A percentile compares a stretch with the other conserved stretches of the same genome.
Conservation (phyloP, 1,140 invertebrate genomes). For the Drosophila serrata region DNA sequence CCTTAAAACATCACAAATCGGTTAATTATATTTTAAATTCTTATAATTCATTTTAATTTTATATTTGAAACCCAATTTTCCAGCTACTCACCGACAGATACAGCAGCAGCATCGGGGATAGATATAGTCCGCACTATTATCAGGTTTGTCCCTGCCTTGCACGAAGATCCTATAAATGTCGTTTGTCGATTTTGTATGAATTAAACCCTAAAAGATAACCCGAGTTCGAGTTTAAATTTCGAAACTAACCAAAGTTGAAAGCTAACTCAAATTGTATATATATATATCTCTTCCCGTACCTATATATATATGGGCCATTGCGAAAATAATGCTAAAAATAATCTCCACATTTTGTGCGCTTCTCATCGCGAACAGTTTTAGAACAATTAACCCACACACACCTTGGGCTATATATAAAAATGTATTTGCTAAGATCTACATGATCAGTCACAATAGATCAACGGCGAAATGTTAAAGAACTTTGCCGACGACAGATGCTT, state of each 20-base stretch:
- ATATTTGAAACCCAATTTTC: constrained; percentile 36
- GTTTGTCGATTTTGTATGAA: neutral
- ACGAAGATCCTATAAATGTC: neutral
- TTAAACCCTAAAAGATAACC: neutral
- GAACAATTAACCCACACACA: constrained; percentile 58
- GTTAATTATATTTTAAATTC: neutral
- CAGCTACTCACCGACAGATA: constrained; percentile 79
- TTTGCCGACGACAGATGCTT: constrained; percentile 42
- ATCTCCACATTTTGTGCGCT: constrained; percentile 21
- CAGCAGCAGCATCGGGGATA: constrained; percentile 80
- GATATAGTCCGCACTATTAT: constrained; percentile 82
- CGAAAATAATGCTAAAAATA: constrained; percentile 44
- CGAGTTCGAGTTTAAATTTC: neutral
- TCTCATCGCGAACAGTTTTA: constrained; percentile 32
- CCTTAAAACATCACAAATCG: neutral
- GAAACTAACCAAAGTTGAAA: constrained; percentile 19
- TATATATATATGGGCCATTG: constrained; percentile 13
- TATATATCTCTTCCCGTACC: neutral
- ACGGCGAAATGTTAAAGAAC: constrained; percentile 67
- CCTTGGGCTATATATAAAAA: constrained; percentile 24
- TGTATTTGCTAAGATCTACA: constrained; percentile 7
- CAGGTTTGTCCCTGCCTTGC: constrained; percentile 68
- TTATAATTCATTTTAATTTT: neutral
- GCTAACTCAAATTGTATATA: constrained; percentile 5
- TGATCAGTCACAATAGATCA: constrained; percentile 75